Evolutionary conservation across 2,797 vertebrate genomes (phyloP).

Genomic region (Lemur catta): DNA sequence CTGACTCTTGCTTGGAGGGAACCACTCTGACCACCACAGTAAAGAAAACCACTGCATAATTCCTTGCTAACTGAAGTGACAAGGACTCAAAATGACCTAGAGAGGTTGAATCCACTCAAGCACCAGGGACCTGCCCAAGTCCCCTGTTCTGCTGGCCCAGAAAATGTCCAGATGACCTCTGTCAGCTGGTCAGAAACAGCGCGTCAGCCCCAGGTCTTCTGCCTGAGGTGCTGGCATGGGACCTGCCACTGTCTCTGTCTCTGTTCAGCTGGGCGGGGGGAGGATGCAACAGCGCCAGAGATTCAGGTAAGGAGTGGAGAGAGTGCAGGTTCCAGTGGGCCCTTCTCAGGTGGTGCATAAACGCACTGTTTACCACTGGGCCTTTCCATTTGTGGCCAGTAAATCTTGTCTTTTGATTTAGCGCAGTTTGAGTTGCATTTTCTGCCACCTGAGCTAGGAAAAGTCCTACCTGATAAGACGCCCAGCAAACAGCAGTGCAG

Average conservation of each 20-base stretch:
- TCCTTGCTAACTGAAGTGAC: not conserved
- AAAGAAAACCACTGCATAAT: not conserved
- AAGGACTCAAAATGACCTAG: no score
- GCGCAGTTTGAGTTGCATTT: not conserved
- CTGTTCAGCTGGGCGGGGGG: no score
- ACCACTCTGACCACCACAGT: not conserved
- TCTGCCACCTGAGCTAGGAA: no score
- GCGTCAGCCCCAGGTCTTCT: no score
- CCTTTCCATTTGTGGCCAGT: not conserved
- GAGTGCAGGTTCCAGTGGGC: not conserved
- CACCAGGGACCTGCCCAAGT: not conserved
- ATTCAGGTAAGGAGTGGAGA: no score
- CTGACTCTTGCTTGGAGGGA: not conserved
- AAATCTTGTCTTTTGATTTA: not conserved
- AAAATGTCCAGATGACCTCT: no score
- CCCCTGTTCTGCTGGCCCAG: not conserved
- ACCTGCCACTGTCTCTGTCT: not conserved
- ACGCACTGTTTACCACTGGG: not conserved
- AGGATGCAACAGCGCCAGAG: no score
- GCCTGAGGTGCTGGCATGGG: not conserved
- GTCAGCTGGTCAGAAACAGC: no score
- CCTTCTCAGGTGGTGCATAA: not conserved
- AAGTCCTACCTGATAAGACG: not conserved
- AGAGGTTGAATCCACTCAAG: not conserved
- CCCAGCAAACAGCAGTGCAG: accelerated